Base-by-base conservation (phyloP, 92 coral and sea anemone species). In the Desmophyllum pertusum region DNA sequence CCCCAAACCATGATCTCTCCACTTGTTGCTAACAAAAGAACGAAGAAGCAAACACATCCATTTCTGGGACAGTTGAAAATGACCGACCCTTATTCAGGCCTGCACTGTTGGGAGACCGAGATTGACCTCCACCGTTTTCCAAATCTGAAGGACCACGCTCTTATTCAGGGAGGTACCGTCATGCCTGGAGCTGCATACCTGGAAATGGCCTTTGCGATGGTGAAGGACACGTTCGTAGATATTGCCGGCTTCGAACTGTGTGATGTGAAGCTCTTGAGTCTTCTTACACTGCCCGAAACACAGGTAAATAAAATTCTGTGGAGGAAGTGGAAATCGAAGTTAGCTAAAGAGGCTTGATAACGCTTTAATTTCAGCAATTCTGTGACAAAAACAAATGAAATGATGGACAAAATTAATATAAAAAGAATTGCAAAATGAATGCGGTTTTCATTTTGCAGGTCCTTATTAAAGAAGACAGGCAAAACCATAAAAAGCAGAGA, bases 171-270 rank as follows among this genome's bases (percentile, higher is more conserved):
- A 52, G 90, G 92, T 35, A 70, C 93, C 8, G 95, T 95, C 51
- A 89, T 95, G 82, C 98, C 98, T 13, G 98, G 95, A 15, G 91
- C 96, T 21, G 79, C 92, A 19, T 93, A 84, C 75, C 85, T 95
- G 17, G 98, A 95, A 75, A 93, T 93, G 97, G 95, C 92, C 35
- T 64, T 95, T 82, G 98, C 98, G 5, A 89, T 95, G 95, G 93
- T 83, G 2, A 86, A 78, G 38, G 90, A 95, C 50, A 81, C 77
- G 67, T 95, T 80, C 63, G 83, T 73, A 35, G 48, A 77, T 48
- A 65, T 87, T 8, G 57, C 78, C 87, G 78, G 53, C 31, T 11
- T 73, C 27, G 86, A n/a, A n/a, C n/a, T n/a, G n/a, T n/a, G n/a
- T n/a, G n/a, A n/a, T n/a, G 92, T 94, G 10, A 70, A 67, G 31